Evolutionary conservation across 2,888 invertebrate species (phyloP).

Genomic region (Brachylomia viminalis): DNA sequence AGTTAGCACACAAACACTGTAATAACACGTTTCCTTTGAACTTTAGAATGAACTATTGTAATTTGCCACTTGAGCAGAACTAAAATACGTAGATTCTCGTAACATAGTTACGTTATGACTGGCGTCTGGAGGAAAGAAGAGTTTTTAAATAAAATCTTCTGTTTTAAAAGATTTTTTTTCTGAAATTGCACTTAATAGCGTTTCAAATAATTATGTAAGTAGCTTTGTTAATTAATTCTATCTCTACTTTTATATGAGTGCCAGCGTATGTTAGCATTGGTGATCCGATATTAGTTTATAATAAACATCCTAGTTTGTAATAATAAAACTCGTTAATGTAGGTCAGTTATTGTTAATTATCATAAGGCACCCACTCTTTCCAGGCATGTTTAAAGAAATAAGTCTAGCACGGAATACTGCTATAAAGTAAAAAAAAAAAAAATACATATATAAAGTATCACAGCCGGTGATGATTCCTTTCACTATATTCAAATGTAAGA

Average conservation of each 20-base stretch:
- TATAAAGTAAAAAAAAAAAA: too few species aligned
- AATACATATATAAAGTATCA: too few species aligned
- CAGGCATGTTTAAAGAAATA: background rate
- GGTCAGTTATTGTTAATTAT: constrained; percentile 22
- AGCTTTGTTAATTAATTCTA: background rate
- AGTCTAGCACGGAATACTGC: too few species aligned
- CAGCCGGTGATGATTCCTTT: too few species aligned
- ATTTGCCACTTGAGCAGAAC: constrained; percentile 34
- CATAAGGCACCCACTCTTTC: background rate
- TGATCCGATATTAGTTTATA: background rate
- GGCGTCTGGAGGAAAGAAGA: too few species aligned
- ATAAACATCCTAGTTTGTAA: constrained; percentile 12
- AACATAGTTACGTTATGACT: background rate
- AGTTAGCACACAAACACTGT: constrained; percentile 46
- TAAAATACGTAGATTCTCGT: constrained; percentile 12
- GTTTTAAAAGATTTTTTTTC: background rate
- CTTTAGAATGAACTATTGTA: constrained; percentile 28
- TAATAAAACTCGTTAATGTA: constrained; percentile 15
- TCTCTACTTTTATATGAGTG: background rate
- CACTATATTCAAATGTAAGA: background rate
- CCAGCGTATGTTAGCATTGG: background rate
- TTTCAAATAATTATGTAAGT: background rate
- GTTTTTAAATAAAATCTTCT: background rate
- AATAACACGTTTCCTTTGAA: constrained; percentile 58
- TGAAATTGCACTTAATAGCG: background rate